Base-by-base conservation (phyloP, 2,888 invertebrate species). In the Callyntrura guangdongensis region DNA sequence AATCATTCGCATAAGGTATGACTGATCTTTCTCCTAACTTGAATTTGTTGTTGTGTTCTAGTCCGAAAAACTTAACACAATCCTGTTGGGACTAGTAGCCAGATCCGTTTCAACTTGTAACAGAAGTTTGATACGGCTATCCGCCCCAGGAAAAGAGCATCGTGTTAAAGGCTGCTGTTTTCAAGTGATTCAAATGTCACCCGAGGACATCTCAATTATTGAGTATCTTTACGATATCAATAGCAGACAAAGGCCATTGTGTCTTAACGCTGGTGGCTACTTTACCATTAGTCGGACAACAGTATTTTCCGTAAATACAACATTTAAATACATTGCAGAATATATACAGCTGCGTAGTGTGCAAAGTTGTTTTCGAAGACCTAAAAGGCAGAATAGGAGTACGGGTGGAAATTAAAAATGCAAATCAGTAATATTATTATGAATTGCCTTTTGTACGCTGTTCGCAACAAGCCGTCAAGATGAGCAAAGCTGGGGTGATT, bases 221-320 rank as follows among this genome's bases (percentile, higher is more conserved):
- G 82, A 82, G 45, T 61, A 82, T 61, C 27, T 82, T 4, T 82
- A 82, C 64, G 61, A 61, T 61, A 53, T 59, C 59, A 82, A 61
- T 61, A 82, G 61, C 27, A 61, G 61, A 45, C 61, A 82, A 82
- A 61, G 22, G 4, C 64, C 82, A 45, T 61, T 82, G 61, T 61
- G 45, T 61, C 64, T 82, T 17, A 61, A 59, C 36, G 79, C 79
- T 17, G 25, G 14, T 59, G 82, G 82, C 27, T 82, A 82, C 64
- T 82, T 82, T 82, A 5, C 82, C 17, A 45, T 61, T 14, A 8
- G 45, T 36, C 82, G 82, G 14, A 11, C 82, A 27, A 82, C 61
- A 4, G 82, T 82, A 11, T 17, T 82, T 45, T 36, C 82, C 9
- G 82, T 61, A 82, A 82, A 17, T 17, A 72, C n/a, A 17, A 45